Base-by-base conservation (phyloP, 92 coral and sea anemone genomes). In the Nematostella vectensis region DNA sequence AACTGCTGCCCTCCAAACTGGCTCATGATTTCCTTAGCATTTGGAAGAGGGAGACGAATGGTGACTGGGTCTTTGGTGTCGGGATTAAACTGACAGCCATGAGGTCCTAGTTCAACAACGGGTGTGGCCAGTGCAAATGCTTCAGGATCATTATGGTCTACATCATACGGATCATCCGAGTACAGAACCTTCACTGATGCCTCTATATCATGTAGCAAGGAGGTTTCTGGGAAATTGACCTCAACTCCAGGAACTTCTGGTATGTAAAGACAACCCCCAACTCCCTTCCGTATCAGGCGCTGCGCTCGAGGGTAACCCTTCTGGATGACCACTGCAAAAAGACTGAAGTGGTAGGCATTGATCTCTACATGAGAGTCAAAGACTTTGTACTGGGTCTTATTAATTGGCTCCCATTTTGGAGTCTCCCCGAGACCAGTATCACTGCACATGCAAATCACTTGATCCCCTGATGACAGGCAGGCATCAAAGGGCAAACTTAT, bases 161-260 rank as follows among this genome's bases (percentile, higher is more conserved):
- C 95, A 48, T 91, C 95, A 56, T 81, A 91, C 20, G 98, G 95
- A 30, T 77, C 86, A 68, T 82, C 95, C 23, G 91, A 88, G 70
- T 83, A 91, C 52, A 91, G 70, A 31, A 91, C 98, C 58, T 73
- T 81, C 31, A 91, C 66, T 27, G 93, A 81, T 0, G 98, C 98
- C 57, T 78, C 81, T 17, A 91, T 85, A 62, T 91, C 98, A 55
- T 91, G 61, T 29, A 86, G 56, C 27, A 91, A 49, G 0, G 95
- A 79, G 11, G 96, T 71, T 59, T 72, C 95, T n/a, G 98, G 98
- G 47, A 91, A 85, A 28, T 71, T 69, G 23, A 91, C 70, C 50
- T 85, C 89, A 6, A 86, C 91, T 18, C 98, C 95, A 2, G 95
- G 95, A 27, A 91, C 95, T 52, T 86, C 87, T 1, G 77, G 84